Evolutionary conservation across 2,113 vertebrate species (phyloP), one percentile per base, ranked within the genome.

Genomic region (Rhinolophus sinicus): DNA sequence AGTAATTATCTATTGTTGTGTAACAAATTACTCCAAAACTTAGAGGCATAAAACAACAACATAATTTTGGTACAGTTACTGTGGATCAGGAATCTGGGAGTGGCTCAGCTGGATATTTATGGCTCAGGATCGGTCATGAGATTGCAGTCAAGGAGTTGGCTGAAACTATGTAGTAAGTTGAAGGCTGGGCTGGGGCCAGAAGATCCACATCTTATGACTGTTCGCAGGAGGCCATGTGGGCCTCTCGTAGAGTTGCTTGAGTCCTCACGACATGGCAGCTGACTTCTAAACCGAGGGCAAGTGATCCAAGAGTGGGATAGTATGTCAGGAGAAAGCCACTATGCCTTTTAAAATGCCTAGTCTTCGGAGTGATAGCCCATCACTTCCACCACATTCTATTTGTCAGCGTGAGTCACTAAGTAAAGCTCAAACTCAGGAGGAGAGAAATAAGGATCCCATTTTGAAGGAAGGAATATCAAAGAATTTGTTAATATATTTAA

Each of bases 41-140:
- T 75, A 73, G 88, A 92, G 52, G 18, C 94, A 92, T 88, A 38
- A 78, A 95, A 88, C 13, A 54, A 40, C 77, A 58, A 62, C 44
- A 38, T 11, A 38, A 75, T 73, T 72, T 95, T 35, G 35, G 70
- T 18, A 75, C 2, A 80, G 65, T 54, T 65, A 84, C 40, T 54
- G 10, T 52, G 33, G 14, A 44, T 83, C 30, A 8, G 35, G 54
- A 94, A 50, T 87, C 33, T 75, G 40, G 38, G 11, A 81, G 4
- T 22, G 26, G 54, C 33, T 85, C 67, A 75, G 60, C 21, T 85
- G 77, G 15, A 6, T 84, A 38, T 76, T 70, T 92, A 47, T 72
- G 38, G 9, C 40, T 86, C 8, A 77, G 75, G 15, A 8, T 81
- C 30, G 60, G 47, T 92, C 8, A 56, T 26, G 70, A 93, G n/a